Evolutionary conservation across 2,797 vertebrate genomes (phyloP).

Genomic region (Sebastes diaconus): DNA sequence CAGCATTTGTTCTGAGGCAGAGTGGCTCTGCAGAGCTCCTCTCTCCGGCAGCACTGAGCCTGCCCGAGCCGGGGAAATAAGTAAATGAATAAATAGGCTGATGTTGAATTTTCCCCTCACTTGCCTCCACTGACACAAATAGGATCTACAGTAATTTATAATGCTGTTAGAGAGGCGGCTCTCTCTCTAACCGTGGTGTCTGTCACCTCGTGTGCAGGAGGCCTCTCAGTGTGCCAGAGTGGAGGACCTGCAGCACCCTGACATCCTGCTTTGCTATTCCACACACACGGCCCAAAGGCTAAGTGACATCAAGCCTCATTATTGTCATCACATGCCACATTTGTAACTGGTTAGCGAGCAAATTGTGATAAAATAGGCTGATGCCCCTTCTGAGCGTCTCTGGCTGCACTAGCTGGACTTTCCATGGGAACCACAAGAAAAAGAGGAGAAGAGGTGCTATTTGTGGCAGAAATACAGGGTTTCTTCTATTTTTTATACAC

Average conservation of each 20-base stretch:
- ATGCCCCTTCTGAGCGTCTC: conserved; percentile 75
- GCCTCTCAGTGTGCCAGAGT: conserved; percentile 62
- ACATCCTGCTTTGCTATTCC: conserved; percentile 87
- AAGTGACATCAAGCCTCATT: conserved; percentile 95
- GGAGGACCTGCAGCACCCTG: conserved; percentile 66
- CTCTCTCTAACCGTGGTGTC: conserved; percentile 78
- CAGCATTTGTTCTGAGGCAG: conserved; percentile 75
- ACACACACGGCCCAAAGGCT: conserved; percentile 84
- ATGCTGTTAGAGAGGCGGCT: conserved; percentile 80
- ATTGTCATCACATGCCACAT: conserved; percentile 96
- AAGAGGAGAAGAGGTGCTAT: conserved; percentile 6
- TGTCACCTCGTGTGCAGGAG: conserved; percentile 78
- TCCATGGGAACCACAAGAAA: conserved; percentile 44
- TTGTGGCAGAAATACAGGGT: conserved; percentile 5
- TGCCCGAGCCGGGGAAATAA: conserved; percentile 74
- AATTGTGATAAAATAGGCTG: conserved; percentile 94
- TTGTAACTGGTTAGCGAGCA: conserved; percentile 93
- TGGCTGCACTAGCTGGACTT: conserved; percentile 80
- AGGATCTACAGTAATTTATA: conserved; percentile 85
- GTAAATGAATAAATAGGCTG: conserved; percentile 85
- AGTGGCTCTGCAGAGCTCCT: conserved; percentile 62
- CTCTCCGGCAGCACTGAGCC: conserved; percentile 57
- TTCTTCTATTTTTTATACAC: background rate
- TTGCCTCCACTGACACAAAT: conserved; percentile 84
- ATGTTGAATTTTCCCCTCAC: conserved; percentile 84